Evolutionary conservation across 2,888 invertebrate genomes (phyloP).

Genomic region (Hydrotaea cyrtoneurina): DNA sequence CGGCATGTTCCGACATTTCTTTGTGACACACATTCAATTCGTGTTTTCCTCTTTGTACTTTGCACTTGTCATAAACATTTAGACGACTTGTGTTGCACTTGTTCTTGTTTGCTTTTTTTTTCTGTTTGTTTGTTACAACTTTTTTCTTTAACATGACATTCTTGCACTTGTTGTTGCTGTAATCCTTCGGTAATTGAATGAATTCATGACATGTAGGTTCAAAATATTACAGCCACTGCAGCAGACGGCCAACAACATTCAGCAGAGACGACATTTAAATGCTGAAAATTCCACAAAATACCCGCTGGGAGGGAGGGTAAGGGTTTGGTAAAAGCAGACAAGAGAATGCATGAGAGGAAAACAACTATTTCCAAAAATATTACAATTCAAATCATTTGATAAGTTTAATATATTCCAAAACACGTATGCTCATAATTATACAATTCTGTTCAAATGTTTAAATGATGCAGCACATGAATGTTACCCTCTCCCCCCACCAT

Average conservation of each 20-base stretch:
- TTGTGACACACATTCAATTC: slow-evolving; percentile 13
- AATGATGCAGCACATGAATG: too few relatives aligned
- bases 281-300: not conserved
- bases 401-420: slow-evolving; percentile 14
- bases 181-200: not conserved
- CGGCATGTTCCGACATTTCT: not conserved
- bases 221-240: not conserved
- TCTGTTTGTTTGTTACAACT: not conserved
- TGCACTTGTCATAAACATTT: slow-evolving; percentile 44
- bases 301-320: too few relatives aligned
- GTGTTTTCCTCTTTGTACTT: slow-evolving; percentile 19
- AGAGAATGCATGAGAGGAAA: not conserved
- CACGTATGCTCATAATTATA: slow-evolving; percentile 22
- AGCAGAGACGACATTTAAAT: not conserved
- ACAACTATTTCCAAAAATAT: not conserved
- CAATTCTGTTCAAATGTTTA: not conserved
- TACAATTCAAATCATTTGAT: slow-evolving; percentile 14
- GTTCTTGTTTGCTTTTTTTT: not conserved
- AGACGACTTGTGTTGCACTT: not conserved
- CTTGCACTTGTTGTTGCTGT: not conserved
- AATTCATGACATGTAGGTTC: slow-evolving; percentile 19
- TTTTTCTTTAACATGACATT: slow-evolving; percentile 1
- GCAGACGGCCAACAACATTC: not conserved
- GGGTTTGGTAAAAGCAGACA: too few relatives aligned
- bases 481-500: not conserved